phyloP scores from a whole-genome alignment of 2,888 invertebrate species.

The Rhodophaea formosa region DNA sequence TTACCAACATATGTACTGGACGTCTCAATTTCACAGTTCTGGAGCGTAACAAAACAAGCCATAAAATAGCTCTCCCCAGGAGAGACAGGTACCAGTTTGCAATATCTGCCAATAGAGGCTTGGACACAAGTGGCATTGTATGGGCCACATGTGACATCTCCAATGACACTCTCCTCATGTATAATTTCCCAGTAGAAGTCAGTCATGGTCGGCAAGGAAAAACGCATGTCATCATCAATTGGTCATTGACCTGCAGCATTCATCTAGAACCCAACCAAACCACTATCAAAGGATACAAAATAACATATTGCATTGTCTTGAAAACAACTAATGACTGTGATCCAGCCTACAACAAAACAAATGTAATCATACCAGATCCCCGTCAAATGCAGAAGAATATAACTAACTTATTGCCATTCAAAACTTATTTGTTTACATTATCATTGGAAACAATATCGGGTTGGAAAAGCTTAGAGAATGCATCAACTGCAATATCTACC shows the following conservation, averaged over 20 bases:
- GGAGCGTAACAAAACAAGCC: slow-evolving; percentile 60
- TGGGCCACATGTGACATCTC: slow-evolving; percentile 88
- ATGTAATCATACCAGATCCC: slow-evolving; percentile 66
- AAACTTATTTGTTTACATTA: slow-evolving; percentile 86
- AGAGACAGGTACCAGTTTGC: slow-evolving; percentile 87
- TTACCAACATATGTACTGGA: slow-evolving; percentile 77
- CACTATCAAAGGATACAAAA: slow-evolving; percentile 86
- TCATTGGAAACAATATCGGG: slow-evolving; percentile 79
- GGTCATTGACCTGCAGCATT: slow-evolving; percentile 89
- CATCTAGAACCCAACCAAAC: slow-evolving; percentile 71
- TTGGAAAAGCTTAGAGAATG: slow-evolving; percentile 62
- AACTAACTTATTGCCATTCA: slow-evolving; percentile 85
- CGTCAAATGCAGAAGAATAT: slow-evolving; percentile 79
- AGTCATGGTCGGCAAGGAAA: slow-evolving; percentile 57
- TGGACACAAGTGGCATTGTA: slow-evolving; percentile 89
- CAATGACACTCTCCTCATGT: slow-evolving; percentile 74
- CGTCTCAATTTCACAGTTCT: slow-evolving; percentile 69
- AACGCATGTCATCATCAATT: slow-evolving; percentile 79
- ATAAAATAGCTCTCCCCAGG: slow-evolving; percentile 82
- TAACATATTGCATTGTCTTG: slow-evolving; percentile 86
- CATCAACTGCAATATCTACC: slow-evolving; percentile 84
- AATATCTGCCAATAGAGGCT: slow-evolving; percentile 87
- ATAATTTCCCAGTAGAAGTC: slow-evolving; percentile 72
- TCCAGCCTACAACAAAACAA: slow-evolving; percentile 55
- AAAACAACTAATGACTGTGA: slow-evolving; percentile 80